phyloP scores from a whole-genome alignment of 1,140 invertebrate species.

The Periplaneta americana region DNA sequence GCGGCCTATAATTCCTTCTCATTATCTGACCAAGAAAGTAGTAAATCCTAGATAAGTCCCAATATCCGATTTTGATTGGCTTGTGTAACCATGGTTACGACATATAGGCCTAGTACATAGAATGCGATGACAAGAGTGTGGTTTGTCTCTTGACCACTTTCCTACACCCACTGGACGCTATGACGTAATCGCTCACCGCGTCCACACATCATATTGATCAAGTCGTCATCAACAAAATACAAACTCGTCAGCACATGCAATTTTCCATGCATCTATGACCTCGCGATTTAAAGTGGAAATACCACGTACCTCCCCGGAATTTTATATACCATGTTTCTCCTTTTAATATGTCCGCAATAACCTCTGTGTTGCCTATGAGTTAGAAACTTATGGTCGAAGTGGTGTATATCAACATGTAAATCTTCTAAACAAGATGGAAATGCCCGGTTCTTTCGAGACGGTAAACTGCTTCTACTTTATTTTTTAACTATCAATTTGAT shows the following conservation, averaged over 20 bases:
- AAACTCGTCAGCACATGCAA: neutral
- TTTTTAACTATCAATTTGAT: too few species aligned
- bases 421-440: too few species aligned
- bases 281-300: neutral
- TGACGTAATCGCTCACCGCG: neutral
- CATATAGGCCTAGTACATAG: too few species aligned
- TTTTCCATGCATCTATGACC: neutral
- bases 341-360: too few species aligned
- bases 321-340: too few species aligned
- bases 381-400: too few species aligned
- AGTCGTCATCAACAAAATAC: neutral
- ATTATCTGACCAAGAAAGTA: neutral
- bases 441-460: too few species aligned
- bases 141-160: neutral
- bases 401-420: too few species aligned
- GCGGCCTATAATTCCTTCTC: too few species aligned
- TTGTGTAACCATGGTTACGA: neutral
- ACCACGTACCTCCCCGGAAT: too few species aligned
- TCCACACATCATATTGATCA: neutral
- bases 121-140: neutral
- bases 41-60: neutral
- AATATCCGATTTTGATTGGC: neutral
- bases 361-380: too few species aligned
- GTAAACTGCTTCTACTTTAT: too few species aligned
- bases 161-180: neutral